Conservation (phyloP, 1,140 invertebrate genomes). For the Diabrotica undecimpunctata region DNA sequence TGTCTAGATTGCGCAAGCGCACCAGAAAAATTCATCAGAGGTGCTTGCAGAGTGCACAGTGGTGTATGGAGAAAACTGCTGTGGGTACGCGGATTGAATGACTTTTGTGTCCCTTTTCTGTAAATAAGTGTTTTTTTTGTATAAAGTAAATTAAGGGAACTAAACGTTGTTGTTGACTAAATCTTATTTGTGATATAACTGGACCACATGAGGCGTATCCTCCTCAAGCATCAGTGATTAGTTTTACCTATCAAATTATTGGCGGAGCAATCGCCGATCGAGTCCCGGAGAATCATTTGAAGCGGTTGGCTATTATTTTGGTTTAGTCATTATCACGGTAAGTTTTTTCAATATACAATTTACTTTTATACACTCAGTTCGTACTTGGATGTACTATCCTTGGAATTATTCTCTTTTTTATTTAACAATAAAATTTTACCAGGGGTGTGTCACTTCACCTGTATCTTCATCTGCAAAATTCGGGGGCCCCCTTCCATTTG, state of each 20-base stretch:
- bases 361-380: constrained; percentile 3
- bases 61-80: constrained; percentile 29
- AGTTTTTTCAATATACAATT: constrained; percentile 4
- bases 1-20: constrained; percentile 8
- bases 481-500: not conserved
- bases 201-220: constrained; percentile 39
- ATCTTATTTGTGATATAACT: constrained; percentile 13
- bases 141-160: not conserved
- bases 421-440: constrained; percentile 17
- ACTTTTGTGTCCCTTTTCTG: constrained; percentile 24
- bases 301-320: constrained; percentile 11
- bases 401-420: not conserved
- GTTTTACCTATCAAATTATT: constrained; percentile 16
- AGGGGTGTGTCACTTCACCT: constrained; percentile 38
- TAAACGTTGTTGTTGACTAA: not conserved
- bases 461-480: constrained; percentile 6
- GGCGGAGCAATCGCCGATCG: constrained; percentile 12
- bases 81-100: constrained; percentile 31
- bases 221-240: constrained; percentile 30
- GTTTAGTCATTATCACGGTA: constrained; percentile 26
- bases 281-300: constrained; percentile 17
- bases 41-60: constrained; percentile 5
- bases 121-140: constrained; percentile 18
- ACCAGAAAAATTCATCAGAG: constrained; percentile 13
- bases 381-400: no score